Conservation (phyloP, 2,797 vertebrate species). For the Cirrhinus molitorella region DNA sequence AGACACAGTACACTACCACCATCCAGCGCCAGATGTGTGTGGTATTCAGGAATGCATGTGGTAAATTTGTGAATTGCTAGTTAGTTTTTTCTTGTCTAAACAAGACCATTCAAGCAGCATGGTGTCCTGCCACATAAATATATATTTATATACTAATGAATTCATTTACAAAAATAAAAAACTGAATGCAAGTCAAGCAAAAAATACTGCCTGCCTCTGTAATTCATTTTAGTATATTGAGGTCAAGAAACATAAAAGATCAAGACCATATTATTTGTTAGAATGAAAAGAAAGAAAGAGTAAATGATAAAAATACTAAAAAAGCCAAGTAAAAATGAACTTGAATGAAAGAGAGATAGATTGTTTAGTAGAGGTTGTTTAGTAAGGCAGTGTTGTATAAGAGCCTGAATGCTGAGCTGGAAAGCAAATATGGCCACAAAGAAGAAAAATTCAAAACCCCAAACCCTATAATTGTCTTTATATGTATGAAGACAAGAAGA, state of each 20-base stretch:
- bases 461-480: slow-evolving; percentile 74
- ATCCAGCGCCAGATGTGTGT: neutral
- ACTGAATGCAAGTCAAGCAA: neutral
- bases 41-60: neutral
- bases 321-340: neutral
- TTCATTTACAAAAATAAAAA: neutral
- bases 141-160: neutral
- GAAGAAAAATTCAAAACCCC: slow-evolving; percentile 71
- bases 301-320: neutral
- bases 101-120: neutral
- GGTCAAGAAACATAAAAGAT: neutral
- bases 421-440: slow-evolving; percentile 50
- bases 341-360: neutral
- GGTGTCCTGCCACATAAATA: neutral
- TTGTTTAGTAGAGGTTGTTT: neutral
- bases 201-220: neutral
- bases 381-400: neutral
- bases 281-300: neutral
- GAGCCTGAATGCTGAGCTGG: neutral
- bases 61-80: neutral
- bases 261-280: neutral
- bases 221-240: neutral
- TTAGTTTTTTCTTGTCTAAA: slow-evolving; percentile 7
- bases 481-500: slow-evolving; percentile 66
- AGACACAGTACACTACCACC: neutral